Evolutionary conservation across 2,888 invertebrate species (phyloP).

Genomic region (Netelia fuscicornis): DNA sequence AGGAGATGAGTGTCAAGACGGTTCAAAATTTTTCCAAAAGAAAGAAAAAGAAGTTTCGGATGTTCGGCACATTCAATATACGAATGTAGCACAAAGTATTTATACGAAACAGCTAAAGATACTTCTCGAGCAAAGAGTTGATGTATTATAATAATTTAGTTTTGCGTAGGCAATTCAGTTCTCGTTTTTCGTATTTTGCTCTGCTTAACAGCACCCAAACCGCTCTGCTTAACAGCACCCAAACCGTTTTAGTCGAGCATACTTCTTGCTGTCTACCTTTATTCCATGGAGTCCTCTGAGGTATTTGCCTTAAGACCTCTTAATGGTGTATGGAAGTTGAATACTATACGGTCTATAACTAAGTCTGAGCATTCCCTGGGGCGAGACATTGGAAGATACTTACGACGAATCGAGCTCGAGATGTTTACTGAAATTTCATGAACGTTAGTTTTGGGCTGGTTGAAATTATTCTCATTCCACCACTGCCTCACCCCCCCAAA

Average conservation of each 20-base stretch:
- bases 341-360: constrained; percentile 9
- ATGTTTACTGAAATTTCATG: constrained; percentile 46
- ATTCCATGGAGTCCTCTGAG: constrained; percentile 12
- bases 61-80: constrained; percentile 15
- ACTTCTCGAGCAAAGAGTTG: constrained; percentile 21
- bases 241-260: too few species aligned
- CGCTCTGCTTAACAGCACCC: background rate
- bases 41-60: background rate
- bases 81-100: constrained; percentile 23
- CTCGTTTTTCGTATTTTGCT: constrained; percentile 12
- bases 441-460: constrained; percentile 12
- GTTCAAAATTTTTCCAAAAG: background rate
- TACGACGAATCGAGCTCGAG: constrained; percentile 28
- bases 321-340: constrained; percentile 4
- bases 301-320: constrained; percentile 14
- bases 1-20: background rate
- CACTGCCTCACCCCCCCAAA: background rate
- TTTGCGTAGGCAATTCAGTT: constrained; percentile 26
- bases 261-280: constrained; percentile 5
- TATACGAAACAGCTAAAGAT: background rate
- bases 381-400: constrained; percentile 59
- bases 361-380: constrained; percentile 43
- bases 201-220: background rate
- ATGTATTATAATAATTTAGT: constrained; percentile 45
- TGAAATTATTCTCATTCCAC: background rate